Conservation (phyloP, 2,113 vertebrate species). For the Quiscalus mexicanus region DNA sequence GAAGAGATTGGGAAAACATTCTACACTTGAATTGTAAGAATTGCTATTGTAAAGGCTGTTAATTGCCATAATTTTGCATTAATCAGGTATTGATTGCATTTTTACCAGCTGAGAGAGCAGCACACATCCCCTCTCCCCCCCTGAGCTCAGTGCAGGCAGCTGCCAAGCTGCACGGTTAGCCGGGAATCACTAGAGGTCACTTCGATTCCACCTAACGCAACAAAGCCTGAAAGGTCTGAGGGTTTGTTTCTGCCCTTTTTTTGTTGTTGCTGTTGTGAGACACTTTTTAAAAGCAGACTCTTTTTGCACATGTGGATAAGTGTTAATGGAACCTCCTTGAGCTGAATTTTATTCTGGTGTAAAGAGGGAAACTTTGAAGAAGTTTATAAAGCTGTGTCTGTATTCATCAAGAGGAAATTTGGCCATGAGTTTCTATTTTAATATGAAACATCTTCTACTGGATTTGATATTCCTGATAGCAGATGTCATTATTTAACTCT, state of each 20-base stretch:
- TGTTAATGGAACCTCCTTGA: neutral
- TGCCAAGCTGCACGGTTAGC: neutral
- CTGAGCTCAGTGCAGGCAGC: neutral
- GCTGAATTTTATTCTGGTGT: neutral
- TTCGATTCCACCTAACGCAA: conserved; percentile 49
- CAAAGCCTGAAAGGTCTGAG: neutral
- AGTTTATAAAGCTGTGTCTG: conserved; percentile 8
- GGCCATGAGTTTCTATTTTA: conserved; percentile 26
- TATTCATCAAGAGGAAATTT: conserved; percentile 21
- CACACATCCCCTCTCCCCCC: neutral
- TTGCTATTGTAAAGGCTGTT: neutral
- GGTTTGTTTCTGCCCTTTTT: neutral
- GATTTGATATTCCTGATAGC: conserved; percentile 30
- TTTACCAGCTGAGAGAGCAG: neutral
- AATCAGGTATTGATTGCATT: neutral
- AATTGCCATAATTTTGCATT: neutral
- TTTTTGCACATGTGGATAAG: neutral
- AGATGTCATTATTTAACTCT: conserved; percentile 51
- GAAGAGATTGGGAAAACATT: neutral
- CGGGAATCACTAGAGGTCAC: conserved; percentile 72
- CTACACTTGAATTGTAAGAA: neutral
- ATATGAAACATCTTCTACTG: conserved; percentile 47
- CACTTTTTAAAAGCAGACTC: neutral
- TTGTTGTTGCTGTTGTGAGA: neutral
- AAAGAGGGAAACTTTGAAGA: conserved; percentile 15